These are phyloP conservation scores for Lepidonotus clava DNA, from an alignment of 2,888 invertebrate species.

Conservation along the genomic window DNA sequence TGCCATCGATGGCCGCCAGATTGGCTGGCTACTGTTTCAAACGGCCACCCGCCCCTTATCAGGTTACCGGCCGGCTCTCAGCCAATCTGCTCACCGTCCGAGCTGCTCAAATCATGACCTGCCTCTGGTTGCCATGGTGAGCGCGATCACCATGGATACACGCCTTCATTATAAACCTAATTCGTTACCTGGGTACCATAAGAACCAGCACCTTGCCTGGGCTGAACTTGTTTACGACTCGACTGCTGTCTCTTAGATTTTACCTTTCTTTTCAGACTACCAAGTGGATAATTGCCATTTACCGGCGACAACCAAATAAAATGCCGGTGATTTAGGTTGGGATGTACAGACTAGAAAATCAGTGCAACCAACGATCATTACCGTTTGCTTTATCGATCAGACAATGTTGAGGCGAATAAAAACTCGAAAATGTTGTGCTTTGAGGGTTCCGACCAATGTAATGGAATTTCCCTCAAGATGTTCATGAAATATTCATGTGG, in stretches of 20 bases:
- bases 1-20: not conserved
- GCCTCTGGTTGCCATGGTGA: not conserved
- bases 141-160: conserved; percentile 18
- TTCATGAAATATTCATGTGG: conserved; percentile 28
- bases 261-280: not conserved
- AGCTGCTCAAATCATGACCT: conserved; percentile 35
- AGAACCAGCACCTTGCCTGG: no score
- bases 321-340: not conserved
- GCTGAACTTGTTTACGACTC: not conserved
- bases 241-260: not conserved
- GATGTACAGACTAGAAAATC: not conserved
- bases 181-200: no score
- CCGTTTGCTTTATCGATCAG: not conserved
- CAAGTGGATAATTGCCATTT: not conserved
- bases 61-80: not conserved
- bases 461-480: conserved; percentile 36
- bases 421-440: not conserved
- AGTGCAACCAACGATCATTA: not conserved
- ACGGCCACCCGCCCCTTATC: conserved; percentile 15
- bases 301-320: not conserved
- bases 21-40: conserved; percentile 41
- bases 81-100: conserved; percentile 14
- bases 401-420: not conserved
- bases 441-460: conserved; percentile 4
- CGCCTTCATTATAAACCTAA: no score